A percentile compares a stretch with the other conserved stretches of the same genome.
phyloP scores from a whole-genome alignment of 1,140 invertebrate species.

The Plodia interpunctella region DNA sequence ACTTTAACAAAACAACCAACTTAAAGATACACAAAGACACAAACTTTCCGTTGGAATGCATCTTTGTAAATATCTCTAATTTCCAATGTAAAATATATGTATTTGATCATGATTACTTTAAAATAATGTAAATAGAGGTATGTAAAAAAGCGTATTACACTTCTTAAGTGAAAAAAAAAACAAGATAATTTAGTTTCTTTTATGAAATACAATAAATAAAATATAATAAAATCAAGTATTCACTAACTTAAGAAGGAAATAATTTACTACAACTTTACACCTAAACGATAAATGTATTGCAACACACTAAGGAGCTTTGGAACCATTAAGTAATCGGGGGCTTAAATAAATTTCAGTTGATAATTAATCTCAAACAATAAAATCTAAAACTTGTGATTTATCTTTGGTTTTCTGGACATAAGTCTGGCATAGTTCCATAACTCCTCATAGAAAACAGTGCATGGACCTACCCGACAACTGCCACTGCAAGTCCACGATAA shows the following conservation, averaged over 20 bases:
- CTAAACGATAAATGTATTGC: constrained; percentile 74
- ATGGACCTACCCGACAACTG: constrained; percentile 19
- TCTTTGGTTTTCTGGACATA: constrained; percentile 69
- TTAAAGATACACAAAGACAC: constrained; percentile 57
- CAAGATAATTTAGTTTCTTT: constrained; percentile 57
- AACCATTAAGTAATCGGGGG: constrained; percentile 59
- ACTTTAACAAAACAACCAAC: constrained; percentile 60
- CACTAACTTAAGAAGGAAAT: constrained; percentile 69
- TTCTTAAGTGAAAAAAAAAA: constrained; percentile 58
- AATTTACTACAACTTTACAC: constrained; percentile 75
- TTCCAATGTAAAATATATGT: constrained; percentile 55
- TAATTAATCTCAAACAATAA: constrained; percentile 57
- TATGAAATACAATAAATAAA: constrained; percentile 71
- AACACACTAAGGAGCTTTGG: constrained; percentile 74
- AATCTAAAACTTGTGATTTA: constrained; percentile 67
- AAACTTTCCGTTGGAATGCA: constrained; percentile 61
- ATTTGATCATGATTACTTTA: constrained; percentile 70
- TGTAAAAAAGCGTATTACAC: constrained; percentile 73
- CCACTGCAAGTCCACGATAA: constrained; percentile 23
- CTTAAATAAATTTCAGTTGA: constrained; percentile 51
- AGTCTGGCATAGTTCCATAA: constrained; percentile 64
- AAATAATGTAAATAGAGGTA: constrained; percentile 70
- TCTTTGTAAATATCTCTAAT: constrained; percentile 56
- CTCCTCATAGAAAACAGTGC: constrained; percentile 56
- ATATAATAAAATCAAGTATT: constrained; percentile 66